phyloP scores from a whole-genome alignment of 92 coral and sea anemone species.

The Parazoanthus darwini region DNA sequence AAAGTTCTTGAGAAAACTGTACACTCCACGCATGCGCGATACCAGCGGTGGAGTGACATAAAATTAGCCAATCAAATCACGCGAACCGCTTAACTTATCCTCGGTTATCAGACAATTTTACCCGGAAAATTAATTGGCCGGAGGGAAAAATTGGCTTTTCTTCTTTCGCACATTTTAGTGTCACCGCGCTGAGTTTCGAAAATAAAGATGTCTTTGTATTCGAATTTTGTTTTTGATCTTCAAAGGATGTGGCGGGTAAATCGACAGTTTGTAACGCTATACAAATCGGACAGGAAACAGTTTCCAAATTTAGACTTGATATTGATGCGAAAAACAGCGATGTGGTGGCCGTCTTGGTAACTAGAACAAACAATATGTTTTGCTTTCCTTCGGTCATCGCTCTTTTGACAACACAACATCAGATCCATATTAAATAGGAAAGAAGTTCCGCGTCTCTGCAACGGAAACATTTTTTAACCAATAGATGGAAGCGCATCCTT shows the following conservation, averaged over 20 bases:
- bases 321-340: neutral
- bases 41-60: conserved; percentile 85
- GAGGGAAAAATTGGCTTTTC: conserved; percentile 1
- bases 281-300: neutral
- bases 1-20: conserved; percentile 26
- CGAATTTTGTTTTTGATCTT: neutral
- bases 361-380: conserved; percentile 8
- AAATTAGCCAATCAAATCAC: conserved; percentile 70
- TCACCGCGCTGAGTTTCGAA: neutral
- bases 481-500: neutral
- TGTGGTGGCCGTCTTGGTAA: conserved; percentile 7
- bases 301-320: conserved; percentile 24
- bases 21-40: conserved; percentile 74
- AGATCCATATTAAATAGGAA: neutral
- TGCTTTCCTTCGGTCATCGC: neutral
- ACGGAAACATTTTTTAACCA: neutral
- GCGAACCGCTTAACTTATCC: conserved; percentile 1
- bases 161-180: neutral
- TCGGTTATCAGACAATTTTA: neutral
- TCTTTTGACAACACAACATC: neutral
- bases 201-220: neutral
- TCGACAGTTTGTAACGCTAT: conserved; percentile 28
- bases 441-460: neutral
- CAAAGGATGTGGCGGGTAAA: neutral
- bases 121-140: conserved; percentile 14